A percentile compares a stretch with the other conserved stretches of the same genome.
Conservation (phyloP, 37 sponge, comb jelly and placozoan species). For the Cladorhizidae sp. region DNA sequence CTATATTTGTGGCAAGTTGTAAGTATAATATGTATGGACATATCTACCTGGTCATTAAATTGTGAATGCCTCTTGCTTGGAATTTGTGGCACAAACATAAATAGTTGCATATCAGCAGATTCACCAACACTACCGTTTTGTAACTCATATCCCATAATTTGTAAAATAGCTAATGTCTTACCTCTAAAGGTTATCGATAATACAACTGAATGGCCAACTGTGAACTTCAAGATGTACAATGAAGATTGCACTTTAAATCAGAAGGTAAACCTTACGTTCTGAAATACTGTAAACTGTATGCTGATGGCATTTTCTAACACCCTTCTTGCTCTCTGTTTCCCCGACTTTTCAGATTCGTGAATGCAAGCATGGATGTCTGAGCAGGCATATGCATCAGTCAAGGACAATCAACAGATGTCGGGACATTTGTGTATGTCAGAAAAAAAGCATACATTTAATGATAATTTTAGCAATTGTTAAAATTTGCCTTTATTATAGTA, state of each 20-base stretch:
- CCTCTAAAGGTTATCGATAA: not conserved
- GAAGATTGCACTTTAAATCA: not conserved
- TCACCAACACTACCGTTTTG: too few relatives aligned
- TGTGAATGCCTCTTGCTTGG: too few relatives aligned
- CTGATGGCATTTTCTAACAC: not conserved
- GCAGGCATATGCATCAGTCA: not conserved
- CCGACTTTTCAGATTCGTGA: conserved; percentile 7
- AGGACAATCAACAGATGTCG: conserved; percentile 13
- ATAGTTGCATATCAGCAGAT: too few relatives aligned
- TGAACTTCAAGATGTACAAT: not conserved
- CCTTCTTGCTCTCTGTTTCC: not conserved
- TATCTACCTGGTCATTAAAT: too few relatives aligned
- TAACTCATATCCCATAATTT: too few relatives aligned
- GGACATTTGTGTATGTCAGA: conserved; percentile 20
- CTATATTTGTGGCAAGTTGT: too few relatives aligned
- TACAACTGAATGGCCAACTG: conserved; percentile 7
- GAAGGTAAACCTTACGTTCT: conserved; percentile 4
- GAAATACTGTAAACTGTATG: not conserved
- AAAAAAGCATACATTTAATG: not conserved
- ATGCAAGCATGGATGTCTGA: conserved; percentile 14
- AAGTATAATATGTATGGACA: too few relatives aligned
- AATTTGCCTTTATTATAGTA: not conserved
- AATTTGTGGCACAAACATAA: too few relatives aligned
- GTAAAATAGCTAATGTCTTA: too few relatives aligned
- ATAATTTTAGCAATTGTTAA: not conserved